Percentiles rank a stretch among this genome's conserved stretches.
phyloP scores from a whole-genome alignment of 2,113 vertebrate species.

The Macroglossus sobrinus region DNA sequence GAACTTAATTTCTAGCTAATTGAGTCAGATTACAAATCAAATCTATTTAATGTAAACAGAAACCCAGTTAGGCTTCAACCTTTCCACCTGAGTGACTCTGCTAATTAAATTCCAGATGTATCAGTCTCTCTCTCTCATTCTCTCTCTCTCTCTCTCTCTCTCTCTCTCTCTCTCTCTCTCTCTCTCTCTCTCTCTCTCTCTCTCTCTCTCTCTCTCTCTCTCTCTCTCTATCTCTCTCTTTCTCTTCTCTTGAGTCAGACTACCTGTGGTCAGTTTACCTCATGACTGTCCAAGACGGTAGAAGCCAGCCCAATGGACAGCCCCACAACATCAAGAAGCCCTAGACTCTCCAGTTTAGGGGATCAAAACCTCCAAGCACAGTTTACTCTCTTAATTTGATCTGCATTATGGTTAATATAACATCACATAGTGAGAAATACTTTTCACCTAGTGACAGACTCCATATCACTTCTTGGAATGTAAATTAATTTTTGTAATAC shows the following conservation, averaged over 20 bases:
- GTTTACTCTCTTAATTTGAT: neutral
- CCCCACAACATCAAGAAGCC: neutral
- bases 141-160: neutral
- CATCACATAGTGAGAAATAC: neutral
- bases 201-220: neutral
- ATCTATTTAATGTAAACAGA: conserved; percentile 65
- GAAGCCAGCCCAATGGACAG: neutral
- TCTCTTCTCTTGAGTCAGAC: neutral
- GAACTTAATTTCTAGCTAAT: conserved; percentile 61
- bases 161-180: neutral
- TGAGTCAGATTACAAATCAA: conserved; percentile 70
- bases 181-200: neutral
- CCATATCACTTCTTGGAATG: neutral
- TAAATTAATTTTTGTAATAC: neutral
- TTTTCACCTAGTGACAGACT: neutral
- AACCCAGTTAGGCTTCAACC: conserved; percentile 44
- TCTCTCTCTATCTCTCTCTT: neutral
- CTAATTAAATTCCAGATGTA: conserved; percentile 58
- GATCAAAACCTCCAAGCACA: neutral
- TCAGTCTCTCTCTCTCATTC: neutral
- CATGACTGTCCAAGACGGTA: neutral
- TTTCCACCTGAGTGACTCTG: conserved; percentile 54
- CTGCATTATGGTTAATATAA: neutral
- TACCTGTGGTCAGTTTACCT: neutral
- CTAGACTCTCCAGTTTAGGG: neutral